Conservation (phyloP, 1,140 invertebrate genomes). For the Cydia pomonella region DNA sequence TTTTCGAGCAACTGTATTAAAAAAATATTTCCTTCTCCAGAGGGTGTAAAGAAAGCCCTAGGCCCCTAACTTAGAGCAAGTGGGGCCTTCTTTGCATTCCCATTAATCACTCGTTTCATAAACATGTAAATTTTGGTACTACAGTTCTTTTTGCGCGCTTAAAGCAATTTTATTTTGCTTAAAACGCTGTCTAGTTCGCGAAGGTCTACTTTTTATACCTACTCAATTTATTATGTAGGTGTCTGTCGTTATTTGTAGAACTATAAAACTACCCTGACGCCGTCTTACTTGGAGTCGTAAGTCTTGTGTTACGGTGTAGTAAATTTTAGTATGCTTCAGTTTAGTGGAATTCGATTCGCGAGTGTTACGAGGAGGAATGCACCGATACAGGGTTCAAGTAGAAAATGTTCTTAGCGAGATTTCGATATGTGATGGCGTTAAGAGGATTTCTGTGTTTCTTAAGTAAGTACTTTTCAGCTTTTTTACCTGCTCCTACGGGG, state of each 20-base stretch:
- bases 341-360: slow-evolving; percentile 34
- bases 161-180: neutral
- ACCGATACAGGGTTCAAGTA: neutral
- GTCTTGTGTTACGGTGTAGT: slow-evolving; percentile 44
- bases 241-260: slow-evolving; percentile 27
- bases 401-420: neutral
- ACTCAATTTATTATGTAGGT: neutral
- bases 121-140: neutral
- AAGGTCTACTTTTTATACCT: neutral
- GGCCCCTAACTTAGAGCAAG: neutral
- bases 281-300: slow-evolving; percentile 48
- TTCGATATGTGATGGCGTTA: neutral
- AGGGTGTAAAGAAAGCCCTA: neutral
- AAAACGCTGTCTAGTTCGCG: neutral
- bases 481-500: neutral
- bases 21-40: neutral
- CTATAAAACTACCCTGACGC: slow-evolving; percentile 38
- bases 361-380: slow-evolving; percentile 42
- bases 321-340: slow-evolving; percentile 43
- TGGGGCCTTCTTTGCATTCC: neutral
- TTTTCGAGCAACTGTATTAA: no score
- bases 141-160: neutral
- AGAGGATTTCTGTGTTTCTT: slow-evolving; percentile 4
- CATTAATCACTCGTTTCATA: slow-evolving; percentile 24
- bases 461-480: neutral